Evolutionary conservation across 2,797 vertebrate genomes (phyloP).

Genomic region (Telmatherina bonti): DNA sequence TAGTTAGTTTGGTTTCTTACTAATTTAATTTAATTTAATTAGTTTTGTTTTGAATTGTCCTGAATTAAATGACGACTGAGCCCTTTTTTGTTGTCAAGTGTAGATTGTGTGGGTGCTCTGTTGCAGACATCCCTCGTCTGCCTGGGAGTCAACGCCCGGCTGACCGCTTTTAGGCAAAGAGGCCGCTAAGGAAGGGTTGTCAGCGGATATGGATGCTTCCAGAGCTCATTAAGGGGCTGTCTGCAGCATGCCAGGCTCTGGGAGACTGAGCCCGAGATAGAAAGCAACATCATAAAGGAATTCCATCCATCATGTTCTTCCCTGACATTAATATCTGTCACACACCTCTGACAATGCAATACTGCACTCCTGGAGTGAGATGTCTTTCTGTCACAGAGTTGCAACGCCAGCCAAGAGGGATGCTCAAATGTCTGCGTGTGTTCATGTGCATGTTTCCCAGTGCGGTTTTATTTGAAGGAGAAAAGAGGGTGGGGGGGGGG

Average conservation of each 20-base stretch:
- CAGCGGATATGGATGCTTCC: constrained; percentile 76
- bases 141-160: constrained; percentile 38
- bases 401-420: constrained; percentile 51
- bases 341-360: constrained; percentile 77
- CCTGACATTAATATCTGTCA: constrained; percentile 81
- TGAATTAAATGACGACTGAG: constrained; percentile 31
- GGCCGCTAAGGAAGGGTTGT: constrained; percentile 71
- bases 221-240: constrained; percentile 80
- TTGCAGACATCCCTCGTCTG: constrained; percentile 30
- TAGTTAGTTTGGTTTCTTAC: not conserved
- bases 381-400: constrained; percentile 61
- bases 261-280: constrained; percentile 75
- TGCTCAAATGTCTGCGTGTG: constrained; percentile 23
- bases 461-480: constrained; percentile 58
- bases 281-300: constrained; percentile 78
- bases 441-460: constrained; percentile 24
- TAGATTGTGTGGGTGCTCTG: constrained; percentile 37
- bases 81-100: constrained; percentile 21
- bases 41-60: not conserved
- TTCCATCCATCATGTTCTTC: constrained; percentile 80
- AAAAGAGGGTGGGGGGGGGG: constrained; percentile 23
- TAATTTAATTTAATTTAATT: not conserved
- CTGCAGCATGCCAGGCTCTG: constrained; percentile 69
- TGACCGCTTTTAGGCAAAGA: constrained; percentile 69
- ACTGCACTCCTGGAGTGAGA: constrained; percentile 72